Percentiles rank a stretch among this genome's conserved stretches.
These are phyloP conservation scores for Enhydra lutris DNA, from an alignment of 2,113 vertebrate species.

Conservation along the genomic window DNA sequence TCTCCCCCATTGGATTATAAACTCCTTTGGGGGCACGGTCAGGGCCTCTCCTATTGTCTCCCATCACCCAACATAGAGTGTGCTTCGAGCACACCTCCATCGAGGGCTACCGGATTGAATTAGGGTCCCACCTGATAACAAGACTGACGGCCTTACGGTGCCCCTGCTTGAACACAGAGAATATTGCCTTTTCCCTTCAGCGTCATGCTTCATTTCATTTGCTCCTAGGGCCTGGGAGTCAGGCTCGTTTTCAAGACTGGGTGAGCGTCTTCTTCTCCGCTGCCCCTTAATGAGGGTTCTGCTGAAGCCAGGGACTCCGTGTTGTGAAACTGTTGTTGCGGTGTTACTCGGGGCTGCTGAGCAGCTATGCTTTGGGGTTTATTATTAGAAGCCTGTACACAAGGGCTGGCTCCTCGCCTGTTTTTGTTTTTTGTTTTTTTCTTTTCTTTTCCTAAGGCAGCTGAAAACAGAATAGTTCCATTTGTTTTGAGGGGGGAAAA, in stretches of 20 bases:
- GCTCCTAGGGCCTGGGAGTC: neutral
- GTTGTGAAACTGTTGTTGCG: neutral
- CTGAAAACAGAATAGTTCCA: constrained; percentile 66
- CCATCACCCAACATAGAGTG: neutral
- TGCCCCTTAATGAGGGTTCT: constrained; percentile 40
- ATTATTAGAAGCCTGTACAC: constrained; percentile 52
- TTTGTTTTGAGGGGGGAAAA: constrained; percentile 64
- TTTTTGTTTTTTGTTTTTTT: neutral
- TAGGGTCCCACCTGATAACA: neutral
- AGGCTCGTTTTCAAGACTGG: constrained; percentile 13
- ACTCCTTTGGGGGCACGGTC: too few relatives aligned
- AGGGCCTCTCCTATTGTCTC: neutral
- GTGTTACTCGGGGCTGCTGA: neutral
- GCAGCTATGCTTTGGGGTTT: neutral
- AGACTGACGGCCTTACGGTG: neutral
- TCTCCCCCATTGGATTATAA: neutral
- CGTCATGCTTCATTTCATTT: neutral
- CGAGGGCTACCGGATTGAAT: neutral
- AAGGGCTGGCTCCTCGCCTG: constrained; percentile 44
- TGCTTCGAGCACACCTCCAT: neutral
- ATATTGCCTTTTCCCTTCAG: neutral
- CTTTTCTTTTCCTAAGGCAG: constrained; percentile 24
- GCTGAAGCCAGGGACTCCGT: neutral
- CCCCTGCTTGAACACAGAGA: neutral
- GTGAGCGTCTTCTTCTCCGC: neutral